phyloP scores from a whole-genome alignment of 1,140 invertebrate species.

The Procambarus virginalis region DNA sequence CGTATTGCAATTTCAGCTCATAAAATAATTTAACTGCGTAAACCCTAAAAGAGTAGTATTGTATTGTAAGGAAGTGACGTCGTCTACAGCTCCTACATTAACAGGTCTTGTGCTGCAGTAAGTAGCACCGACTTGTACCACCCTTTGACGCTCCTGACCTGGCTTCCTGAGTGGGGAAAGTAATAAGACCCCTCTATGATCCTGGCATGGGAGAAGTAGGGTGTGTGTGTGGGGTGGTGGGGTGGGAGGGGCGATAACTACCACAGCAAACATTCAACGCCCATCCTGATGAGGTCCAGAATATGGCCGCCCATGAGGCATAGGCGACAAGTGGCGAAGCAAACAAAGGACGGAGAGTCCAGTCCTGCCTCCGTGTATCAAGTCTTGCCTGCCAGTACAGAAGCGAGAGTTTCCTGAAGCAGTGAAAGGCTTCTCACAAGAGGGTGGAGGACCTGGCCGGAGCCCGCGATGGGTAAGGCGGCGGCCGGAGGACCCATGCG shows the following conservation, averaged over 20 bases:
- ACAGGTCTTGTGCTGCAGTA: not conserved
- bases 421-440: constrained; percentile 52
- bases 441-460: too few species aligned
- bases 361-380: not conserved
- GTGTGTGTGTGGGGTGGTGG: too few species aligned
- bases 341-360: constrained; percentile 4
- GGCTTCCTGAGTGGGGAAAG: not conserved
- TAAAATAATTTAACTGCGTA: too few species aligned
- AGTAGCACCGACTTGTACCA: not conserved
- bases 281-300: constrained; percentile 17
- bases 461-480: too few species aligned
- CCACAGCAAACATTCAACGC: constrained; percentile 16
- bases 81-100: not conserved
- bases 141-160: not conserved
- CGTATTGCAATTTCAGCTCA: too few species aligned
- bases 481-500: too few species aligned
- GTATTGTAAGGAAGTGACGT: not conserved
- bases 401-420: constrained; percentile 19
- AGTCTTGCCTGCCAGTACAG: not conserved
- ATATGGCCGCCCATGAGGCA: not conserved
- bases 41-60: too few species aligned
- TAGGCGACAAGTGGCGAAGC: constrained; percentile 19
- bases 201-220: not conserved
- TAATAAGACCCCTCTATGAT: not conserved
- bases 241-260: constrained; percentile 8